Base-by-base conservation (phyloP, 2,888 invertebrate species). In the Candidula unifasciata region DNA sequence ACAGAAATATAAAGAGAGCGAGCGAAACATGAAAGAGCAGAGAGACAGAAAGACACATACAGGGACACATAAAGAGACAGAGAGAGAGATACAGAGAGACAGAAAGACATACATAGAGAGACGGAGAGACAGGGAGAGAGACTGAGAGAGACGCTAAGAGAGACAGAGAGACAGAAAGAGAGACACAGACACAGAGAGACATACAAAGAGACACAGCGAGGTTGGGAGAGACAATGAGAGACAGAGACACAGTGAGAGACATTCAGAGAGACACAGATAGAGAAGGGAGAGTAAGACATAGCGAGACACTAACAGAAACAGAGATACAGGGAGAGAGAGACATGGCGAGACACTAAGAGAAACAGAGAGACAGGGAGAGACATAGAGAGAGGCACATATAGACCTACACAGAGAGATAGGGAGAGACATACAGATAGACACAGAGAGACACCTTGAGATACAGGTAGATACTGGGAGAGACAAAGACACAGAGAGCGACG, bases 221-320 rank as follows among this genome's bases (percentile, higher is more conserved):
- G n/a, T 3, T 33, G 1, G 57, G 64, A 60, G 37, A 64, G 73
- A 74, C 8, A 82, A 37, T 37, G 35, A 27, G 82, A 82, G 33
- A 64, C 35, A 82, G 30, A 64, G 82, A 73, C n/a, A 74, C 37
- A 73, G 33, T 33, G 64, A 60, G 10, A 44, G 57, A 68, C 3
- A 71, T n/a, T 57, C 16, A 71, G 60, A 78, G 52, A 79, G 35
- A 54, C n/a, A 68, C 33, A 52, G 33, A 35, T 13, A 30, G 24
- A 68, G n/a, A 35, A 30, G 54, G 68, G 60, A n/a, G 44, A 27
- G 44, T 27, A 57, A 3, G 44, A 44, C 66, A n/a, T 44, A 60
- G 30, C 35, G 37, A n/a, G 60, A 33, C 57, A 30, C 54, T 3
- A 69, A n/a, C 37, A 64, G 71, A 35, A 33, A 35, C 10, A 71